A percentile compares a stretch with the other conserved stretches of the same genome.
phyloP scores from a whole-genome alignment of 2,888 invertebrate genomes.

The Pasiphila rectangulata region DNA sequence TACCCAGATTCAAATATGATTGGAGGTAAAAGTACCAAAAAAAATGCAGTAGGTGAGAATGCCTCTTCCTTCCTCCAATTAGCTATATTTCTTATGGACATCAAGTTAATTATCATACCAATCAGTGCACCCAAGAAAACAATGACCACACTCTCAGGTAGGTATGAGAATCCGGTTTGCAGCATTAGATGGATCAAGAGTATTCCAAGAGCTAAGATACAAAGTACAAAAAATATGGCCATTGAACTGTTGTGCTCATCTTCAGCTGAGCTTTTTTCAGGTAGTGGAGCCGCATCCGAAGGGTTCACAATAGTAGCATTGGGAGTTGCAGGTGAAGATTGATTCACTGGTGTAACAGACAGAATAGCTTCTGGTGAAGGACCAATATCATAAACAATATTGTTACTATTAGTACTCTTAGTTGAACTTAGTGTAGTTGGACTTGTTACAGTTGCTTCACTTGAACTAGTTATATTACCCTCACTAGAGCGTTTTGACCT shows the following conservation, averaged over 20 bases:
- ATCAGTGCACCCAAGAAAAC: constrained; percentile 96
- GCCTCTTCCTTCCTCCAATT: constrained; percentile 99
- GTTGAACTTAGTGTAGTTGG: constrained; percentile 47
- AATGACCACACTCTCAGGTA: constrained; percentile 98
- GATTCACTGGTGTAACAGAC: constrained; percentile 57
- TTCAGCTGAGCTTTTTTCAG: constrained; percentile 94
- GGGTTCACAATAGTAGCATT: constrained; percentile 78
- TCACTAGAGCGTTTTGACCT: constrained; percentile 58
- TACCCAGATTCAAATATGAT: constrained; percentile 99
- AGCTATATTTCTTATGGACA: constrained; percentile 93
- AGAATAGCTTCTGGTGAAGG: constrained; percentile 58
- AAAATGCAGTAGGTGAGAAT: constrained; percentile 98
- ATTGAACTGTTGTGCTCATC: constrained; percentile 98
- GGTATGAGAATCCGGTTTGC: constrained; percentile 96
- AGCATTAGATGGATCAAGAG: constrained; percentile 96
- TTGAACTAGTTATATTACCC: constrained; percentile 50
- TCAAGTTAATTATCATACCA: constrained; percentile 93
- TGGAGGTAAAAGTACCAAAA: constrained; percentile 96
- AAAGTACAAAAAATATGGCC: constrained; percentile 98
- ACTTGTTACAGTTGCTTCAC: constrained; percentile 47
- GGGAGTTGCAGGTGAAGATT: constrained; percentile 51
- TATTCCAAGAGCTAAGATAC: constrained; percentile 96
- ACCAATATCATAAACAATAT: constrained; percentile 57
- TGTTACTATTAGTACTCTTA: constrained; percentile 52
- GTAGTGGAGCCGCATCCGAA: constrained; percentile 89